phyloP scores from a whole-genome alignment of 2,888 invertebrate genomes.

The Galerucella calmariensis region DNA sequence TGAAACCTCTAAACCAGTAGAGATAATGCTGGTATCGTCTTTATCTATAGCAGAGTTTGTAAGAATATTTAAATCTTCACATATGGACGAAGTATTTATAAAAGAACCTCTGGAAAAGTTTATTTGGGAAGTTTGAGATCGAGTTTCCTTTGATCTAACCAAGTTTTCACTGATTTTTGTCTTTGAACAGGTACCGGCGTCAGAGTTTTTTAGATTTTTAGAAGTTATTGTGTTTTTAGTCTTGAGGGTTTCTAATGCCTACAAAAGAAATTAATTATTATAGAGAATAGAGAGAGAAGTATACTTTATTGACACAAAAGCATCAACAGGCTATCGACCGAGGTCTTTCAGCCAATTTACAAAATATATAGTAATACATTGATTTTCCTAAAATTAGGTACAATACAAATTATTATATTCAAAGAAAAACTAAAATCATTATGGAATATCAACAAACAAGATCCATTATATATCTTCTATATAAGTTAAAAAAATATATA shows the following conservation, averaged over 20 bases:
- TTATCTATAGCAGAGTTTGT: conserved; percentile 35
- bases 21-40: conserved; percentile 37
- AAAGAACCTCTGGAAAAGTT: conserved; percentile 58
- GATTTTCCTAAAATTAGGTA: too few species aligned
- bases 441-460: too few species aligned
- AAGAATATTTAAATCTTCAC: conserved; percentile 31
- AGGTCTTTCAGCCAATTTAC: too few species aligned
- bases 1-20: conserved; percentile 34
- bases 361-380: too few species aligned
- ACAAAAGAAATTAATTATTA: background rate
- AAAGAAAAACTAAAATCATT: too few species aligned
- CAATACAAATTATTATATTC: too few species aligned
- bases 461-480: too few species aligned
- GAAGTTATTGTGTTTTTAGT: conserved; percentile 44
- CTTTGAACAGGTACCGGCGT: conserved; percentile 57
- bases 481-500: too few species aligned
- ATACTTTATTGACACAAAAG: too few species aligned
- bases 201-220: conserved; percentile 51
- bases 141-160: conserved; percentile 6
- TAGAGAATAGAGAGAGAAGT: too few species aligned
- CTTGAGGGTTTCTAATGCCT: conserved; percentile 53
- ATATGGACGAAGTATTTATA: conserved; percentile 36
- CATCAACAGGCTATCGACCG: too few species aligned
- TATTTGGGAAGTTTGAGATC: conserved; percentile 48
- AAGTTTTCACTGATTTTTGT: conserved; percentile 30